Conservation (phyloP, 2,113 vertebrate species). For the Pygathrix nemaeus region DNA sequence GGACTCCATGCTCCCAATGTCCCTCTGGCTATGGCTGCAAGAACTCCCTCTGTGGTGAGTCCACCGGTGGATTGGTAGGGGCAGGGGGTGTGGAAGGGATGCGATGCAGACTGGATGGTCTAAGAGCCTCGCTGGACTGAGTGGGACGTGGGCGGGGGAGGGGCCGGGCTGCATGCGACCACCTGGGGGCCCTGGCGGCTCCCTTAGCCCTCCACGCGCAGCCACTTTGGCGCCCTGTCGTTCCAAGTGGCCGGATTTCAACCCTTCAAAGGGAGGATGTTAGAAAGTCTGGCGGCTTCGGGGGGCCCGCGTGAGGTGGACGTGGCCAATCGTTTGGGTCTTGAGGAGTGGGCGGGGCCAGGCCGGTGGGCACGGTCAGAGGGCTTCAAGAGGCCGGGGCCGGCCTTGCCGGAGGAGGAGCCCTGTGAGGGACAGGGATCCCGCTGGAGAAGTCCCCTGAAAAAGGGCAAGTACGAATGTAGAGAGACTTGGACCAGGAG, state of each 20-base stretch:
- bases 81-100: rapidly evolving
- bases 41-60: conserved; percentile 84
- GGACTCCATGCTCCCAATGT: conserved; percentile 77
- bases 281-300: rapidly evolving
- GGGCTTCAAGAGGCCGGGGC: rapidly evolving
- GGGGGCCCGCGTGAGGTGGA: rapidly evolving
- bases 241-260: background rate
- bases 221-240: background rate
- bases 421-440: background rate
- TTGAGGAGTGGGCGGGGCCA: rapidly evolving
- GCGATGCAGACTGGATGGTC: rapidly evolving
- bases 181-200: background rate
- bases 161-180: rapidly evolving
- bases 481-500: background rate
- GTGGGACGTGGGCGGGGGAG: too few species aligned
- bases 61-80: background rate
- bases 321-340: rapidly evolving
- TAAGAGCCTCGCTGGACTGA: background rate
- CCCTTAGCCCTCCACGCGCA: background rate
- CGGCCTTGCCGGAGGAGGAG: rapidly evolving
- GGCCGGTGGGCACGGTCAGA: background rate
- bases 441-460: background rate
- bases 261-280: background rate
- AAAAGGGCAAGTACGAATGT: rapidly evolving
- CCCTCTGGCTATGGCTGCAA: conserved; percentile 73